Conservation (phyloP, 30 jellyfish, hydroid and myxozoan genomes). For the Hydractinia symbiolongicarpus region DNA sequence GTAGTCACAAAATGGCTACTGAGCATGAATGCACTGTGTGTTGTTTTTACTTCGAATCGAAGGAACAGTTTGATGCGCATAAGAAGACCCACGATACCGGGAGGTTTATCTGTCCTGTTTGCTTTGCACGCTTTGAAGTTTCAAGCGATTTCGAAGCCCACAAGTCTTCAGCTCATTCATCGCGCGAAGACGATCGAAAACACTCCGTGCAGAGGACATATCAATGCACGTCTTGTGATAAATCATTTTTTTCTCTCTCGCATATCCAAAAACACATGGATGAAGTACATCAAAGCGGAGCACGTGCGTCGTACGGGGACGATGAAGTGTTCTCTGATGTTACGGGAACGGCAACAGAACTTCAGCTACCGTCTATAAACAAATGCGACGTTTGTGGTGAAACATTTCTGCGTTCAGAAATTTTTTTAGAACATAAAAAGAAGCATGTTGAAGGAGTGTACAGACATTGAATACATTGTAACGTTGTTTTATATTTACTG, state of each 20-base stretch:
- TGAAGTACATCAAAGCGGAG: conserved; percentile 14
- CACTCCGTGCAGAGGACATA: conserved; percentile 4
- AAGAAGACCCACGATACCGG: neutral
- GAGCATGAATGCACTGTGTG: conserved; percentile 16
- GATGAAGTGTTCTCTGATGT: neutral
- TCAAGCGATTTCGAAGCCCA: neutral
- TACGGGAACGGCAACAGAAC: neutral
- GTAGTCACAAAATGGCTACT: conserved; percentile 15
- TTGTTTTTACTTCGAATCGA: conserved; percentile 16
- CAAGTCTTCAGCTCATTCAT: neutral
- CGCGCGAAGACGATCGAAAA: neutral
- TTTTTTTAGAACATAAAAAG: conserved; percentile 6
- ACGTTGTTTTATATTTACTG: too few species aligned
- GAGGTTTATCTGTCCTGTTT: neutral
- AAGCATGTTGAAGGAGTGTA: neutral
- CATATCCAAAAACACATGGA: neutral
- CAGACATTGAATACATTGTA: too few species aligned
- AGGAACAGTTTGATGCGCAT: conserved; percentile 2
- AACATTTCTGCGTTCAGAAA: conserved; percentile 11
- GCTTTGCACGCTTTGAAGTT: neutral
- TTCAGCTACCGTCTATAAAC: neutral
- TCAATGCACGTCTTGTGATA: neutral
- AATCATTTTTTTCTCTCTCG: neutral
- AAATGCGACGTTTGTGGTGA: conserved; percentile 2
- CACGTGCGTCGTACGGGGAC: neutral